These are phyloP conservation scores for Drosophila melanosoma DNA, from an alignment of 2,888 invertebrate genomes.

Conservation along the genomic window DNA sequence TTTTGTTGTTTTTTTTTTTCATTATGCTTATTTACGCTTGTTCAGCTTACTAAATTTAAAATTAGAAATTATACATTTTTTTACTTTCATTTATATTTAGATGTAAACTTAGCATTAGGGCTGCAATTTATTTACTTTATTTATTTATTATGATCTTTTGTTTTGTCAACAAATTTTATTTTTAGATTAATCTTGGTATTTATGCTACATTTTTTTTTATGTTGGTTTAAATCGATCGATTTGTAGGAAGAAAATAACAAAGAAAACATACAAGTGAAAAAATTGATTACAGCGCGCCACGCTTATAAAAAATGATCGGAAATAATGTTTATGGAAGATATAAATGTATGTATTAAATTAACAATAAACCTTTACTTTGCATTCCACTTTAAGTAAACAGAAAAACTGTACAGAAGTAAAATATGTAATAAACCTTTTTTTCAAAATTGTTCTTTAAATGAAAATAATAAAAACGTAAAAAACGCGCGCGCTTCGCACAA, in stretches of 20 bases:
- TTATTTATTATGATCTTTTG: constrained; percentile 42
- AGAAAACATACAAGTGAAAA: constrained; percentile 64
- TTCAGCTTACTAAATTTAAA: constrained; percentile 64
- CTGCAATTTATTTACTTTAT: constrained; percentile 57
- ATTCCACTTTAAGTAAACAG: constrained; percentile 56
- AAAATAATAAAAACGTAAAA: constrained; percentile 34
- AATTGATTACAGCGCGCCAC: constrained; percentile 62
- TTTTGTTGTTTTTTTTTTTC: constrained; percentile 40
- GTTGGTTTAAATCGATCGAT: constrained; percentile 43
- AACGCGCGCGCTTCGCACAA: constrained; percentile 63
- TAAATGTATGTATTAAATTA: constrained; percentile 42
- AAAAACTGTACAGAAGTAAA: constrained; percentile 68
- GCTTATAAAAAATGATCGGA: constrained; percentile 59
- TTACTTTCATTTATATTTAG: constrained; percentile 53
- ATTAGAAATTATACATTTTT: constrained; percentile 71
- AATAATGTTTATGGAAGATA: constrained; percentile 58
- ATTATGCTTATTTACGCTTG: constrained; percentile 43
- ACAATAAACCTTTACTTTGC: constrained; percentile 48
- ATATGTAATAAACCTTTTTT: constrained; percentile 9
- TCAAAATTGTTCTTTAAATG: constrained; percentile 27
- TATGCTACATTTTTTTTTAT: constrained; percentile 51
- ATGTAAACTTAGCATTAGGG: constrained; percentile 64
- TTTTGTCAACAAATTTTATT: constrained; percentile 51
- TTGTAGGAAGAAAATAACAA: constrained; percentile 50
- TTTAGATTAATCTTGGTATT: constrained; percentile 43